These are phyloP conservation scores for Coenonympha glycerion DNA, from an alignment of 2,888 invertebrate genomes.

Conservation along the genomic window DNA sequence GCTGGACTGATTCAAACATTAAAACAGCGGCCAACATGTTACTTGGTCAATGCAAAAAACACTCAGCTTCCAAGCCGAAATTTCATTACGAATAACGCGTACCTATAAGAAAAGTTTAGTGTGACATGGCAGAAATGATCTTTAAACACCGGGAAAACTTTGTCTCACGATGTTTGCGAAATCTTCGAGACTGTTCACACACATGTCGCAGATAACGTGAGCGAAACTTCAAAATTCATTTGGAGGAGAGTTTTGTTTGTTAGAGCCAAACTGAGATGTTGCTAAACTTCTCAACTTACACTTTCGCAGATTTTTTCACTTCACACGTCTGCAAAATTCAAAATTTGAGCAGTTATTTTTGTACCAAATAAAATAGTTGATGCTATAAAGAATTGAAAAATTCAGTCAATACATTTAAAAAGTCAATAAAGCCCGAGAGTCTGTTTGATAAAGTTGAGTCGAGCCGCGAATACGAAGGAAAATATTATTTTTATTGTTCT, in stretches of 20 bases:
- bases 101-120: neutral
- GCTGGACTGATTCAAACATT: too few relatives aligned
- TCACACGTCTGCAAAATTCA: neutral
- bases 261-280: neutral
- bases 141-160: constrained; percentile 24
- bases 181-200: constrained; percentile 21
- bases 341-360: neutral
- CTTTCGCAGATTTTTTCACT: neutral
- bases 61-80: too few relatives aligned
- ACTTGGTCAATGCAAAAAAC: too few relatives aligned
- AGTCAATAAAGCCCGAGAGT: neutral
- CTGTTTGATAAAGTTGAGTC: neutral
- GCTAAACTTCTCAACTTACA: neutral
- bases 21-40: too few relatives aligned
- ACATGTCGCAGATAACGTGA: constrained; percentile 24
- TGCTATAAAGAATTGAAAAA: neutral
- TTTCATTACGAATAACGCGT: neutral
- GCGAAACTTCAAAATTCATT: constrained; percentile 20
- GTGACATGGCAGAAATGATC: constrained; percentile 10
- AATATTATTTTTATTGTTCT: neutral
- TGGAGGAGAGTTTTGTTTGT: constrained; percentile 14
- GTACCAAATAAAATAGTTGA: neutral
- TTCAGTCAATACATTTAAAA: neutral
- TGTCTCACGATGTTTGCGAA: constrained; percentile 14
- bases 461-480: neutral